Evolutionary conservation across 2,797 vertebrate genomes (phyloP), one percentile per base, ranked within the genome.

Genomic region (Champsocephalus gunnari): DNA sequence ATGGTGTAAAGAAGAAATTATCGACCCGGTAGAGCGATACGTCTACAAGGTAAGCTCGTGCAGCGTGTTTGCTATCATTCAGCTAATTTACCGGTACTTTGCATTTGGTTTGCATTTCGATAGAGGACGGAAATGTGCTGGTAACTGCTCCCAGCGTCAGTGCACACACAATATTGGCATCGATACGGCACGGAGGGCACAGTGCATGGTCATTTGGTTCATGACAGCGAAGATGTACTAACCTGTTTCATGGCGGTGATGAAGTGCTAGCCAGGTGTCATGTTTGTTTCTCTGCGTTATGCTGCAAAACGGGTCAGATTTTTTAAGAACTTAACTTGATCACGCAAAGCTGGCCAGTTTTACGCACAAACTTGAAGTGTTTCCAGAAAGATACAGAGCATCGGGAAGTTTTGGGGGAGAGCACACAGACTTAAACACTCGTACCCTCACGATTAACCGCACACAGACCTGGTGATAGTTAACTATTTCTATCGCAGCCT

Each of bases 1-100:
- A 92, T 91, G 88, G 92, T 91, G 89, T 91, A 91, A 94, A 93
- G 91, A 93, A 93, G 90, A 95, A 91, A 91, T 91, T 87, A 93
- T 79, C 95, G 94, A 95, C 89, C 87, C 76, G 73, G 72, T 79
- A 57, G 78, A 89, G 84, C 86, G 87, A 87, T 55, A 82, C 87
- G 81, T 81, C 71, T 78, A 38, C 60, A 58, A 81, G 94, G 96
- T 97, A 92, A 95, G 95, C 51, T 34, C 32, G 21, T 1, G 44
- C 63, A 1, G 57, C 53, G 9, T 43, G 51, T 57, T 54, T 59
- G 41, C 53, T 7, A 21, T 10, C 50, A n/a, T 58, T 9, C 59
- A 12, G 43, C 17, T 44, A 14, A 58, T 82, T 72, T 21, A 13
- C 34, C 19, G 13, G 12, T 62, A 85, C 80, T 91, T 89, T 81